phyloP scores from a whole-genome alignment of 2,797 vertebrate genomes.

The Enteromius treurensis region DNA sequence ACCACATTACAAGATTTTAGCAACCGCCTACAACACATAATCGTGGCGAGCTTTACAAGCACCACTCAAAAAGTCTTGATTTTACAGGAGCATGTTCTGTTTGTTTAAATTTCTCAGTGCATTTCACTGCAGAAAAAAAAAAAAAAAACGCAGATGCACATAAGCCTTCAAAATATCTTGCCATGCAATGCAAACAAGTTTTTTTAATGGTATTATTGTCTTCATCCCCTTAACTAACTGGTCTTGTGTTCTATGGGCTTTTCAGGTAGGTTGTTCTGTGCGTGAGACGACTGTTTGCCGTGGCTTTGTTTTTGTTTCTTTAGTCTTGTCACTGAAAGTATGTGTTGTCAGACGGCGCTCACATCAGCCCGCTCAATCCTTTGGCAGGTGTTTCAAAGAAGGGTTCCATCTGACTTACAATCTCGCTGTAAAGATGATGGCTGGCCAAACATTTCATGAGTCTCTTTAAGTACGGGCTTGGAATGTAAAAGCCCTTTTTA shows the following conservation, averaged over 20 bases:
- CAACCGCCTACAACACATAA: not conserved
- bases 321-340: slow-evolving; percentile 61
- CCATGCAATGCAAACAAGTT: not conserved
- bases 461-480: slow-evolving; percentile 42
- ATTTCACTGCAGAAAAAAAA: no score
- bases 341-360: slow-evolving; percentile 51
- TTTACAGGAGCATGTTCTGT: not conserved
- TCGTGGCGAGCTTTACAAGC: not conserved
- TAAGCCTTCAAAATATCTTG: not conserved
- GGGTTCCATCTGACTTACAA: slow-evolving; percentile 54
- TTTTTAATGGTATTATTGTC: slow-evolving; percentile 6
- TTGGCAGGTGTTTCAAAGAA: slow-evolving; percentile 65
- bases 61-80: not conserved
- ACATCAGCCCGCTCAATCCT: slow-evolving; percentile 42
- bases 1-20: not conserved
- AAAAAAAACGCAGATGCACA: no score
- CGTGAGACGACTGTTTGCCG: slow-evolving; percentile 63
- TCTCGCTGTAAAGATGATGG: slow-evolving; percentile 58
- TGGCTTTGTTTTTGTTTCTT: slow-evolving; percentile 63
- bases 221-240: slow-evolving; percentile 1
- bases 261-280: slow-evolving; percentile 43
- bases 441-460: slow-evolving; percentile 44
- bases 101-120: not conserved
- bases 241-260: slow-evolving; percentile 5
- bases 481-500: slow-evolving; percentile 51